These are phyloP conservation scores for Dromiciops gliroides DNA, from an alignment of 2,113 vertebrate species.

Conservation along the genomic window DNA sequence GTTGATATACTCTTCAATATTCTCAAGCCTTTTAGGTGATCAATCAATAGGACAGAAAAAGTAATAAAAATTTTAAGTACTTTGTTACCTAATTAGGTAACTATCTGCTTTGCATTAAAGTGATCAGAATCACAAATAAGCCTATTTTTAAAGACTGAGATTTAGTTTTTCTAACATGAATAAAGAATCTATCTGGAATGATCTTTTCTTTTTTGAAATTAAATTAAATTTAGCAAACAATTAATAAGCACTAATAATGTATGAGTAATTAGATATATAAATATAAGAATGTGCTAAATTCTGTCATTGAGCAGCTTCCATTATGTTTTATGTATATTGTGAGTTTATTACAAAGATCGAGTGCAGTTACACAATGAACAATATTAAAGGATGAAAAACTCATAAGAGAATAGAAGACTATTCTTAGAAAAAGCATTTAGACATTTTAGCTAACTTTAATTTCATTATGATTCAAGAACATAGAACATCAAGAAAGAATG, in stretches of 20 bases:
- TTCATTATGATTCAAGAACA: neutral
- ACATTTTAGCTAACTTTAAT: neutral
- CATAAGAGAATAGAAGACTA: neutral
- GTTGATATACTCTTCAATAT: neutral
- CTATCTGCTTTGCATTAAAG: neutral
- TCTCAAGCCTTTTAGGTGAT: neutral
- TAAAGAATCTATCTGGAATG: neutral
- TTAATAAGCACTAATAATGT: neutral
- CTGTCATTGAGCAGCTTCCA: neutral
- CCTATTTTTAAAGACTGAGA: neutral
- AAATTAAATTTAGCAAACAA: neutral
- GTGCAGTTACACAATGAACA: neutral
- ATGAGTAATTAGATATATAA: neutral
- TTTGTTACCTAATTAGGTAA: neutral
- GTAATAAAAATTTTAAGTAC: neutral
- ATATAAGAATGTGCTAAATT: neutral
- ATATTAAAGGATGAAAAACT: neutral
- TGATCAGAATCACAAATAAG: neutral
- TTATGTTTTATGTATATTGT: neutral
- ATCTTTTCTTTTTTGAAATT: neutral
- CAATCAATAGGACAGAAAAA: neutral
- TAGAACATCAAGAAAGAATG: neutral
- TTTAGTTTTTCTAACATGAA: neutral
- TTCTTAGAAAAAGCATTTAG: neutral
- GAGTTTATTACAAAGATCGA: neutral